Base-by-base conservation (phyloP, 2,888 invertebrate species). In the Trichogramma evanescens region DNA sequence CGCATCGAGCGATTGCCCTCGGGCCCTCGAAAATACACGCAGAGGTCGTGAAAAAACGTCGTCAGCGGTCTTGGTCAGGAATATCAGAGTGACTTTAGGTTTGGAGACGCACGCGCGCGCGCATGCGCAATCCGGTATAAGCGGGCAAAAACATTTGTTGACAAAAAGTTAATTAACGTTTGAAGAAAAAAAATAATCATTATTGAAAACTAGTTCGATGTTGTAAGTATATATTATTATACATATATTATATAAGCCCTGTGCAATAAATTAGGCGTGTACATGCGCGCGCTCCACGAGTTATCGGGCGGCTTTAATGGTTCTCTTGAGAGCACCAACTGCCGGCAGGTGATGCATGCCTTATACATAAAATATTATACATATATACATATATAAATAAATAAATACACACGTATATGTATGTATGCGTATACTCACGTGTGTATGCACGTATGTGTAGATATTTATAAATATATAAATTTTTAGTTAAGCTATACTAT, bases 261-360 rank as follows among this genome's bases (percentile, higher is more conserved):
- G n/a, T 4, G 1, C 6, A 8, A 52, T 40, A 40, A 51, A 40
- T 41, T 45, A 51, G 52, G 39, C 54, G 51, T 51, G 51, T 40
- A 49, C 49, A 26, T 54, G 53, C 50, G 50, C 50, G 41, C 52
- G 45, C 51, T 58, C 59, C 64, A 65, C 44, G 64, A 57, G 58
- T 56, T 55, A 48, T 50, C 54, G 58, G 49, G 64, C 61, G 62
- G 54, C 60, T 13, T 58, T 5, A 67, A 67, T 69, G 67, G 68
- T 46, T 58, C 60, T 61, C 55, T 51, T 59, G 64, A 67, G 66
- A 67, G 68, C 71, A 68, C 66, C 65, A 66, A 71, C 70, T 69
- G 69, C 69, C 69, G 68, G 69, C 69, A 68, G 69, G 71, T 71
- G 71, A 72, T 71, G 71, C 72, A 73, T 73, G 74, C 74, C 74